Base-by-base conservation (phyloP, 2,888 invertebrate genomes). In the Proisotoma minuta region DNA sequence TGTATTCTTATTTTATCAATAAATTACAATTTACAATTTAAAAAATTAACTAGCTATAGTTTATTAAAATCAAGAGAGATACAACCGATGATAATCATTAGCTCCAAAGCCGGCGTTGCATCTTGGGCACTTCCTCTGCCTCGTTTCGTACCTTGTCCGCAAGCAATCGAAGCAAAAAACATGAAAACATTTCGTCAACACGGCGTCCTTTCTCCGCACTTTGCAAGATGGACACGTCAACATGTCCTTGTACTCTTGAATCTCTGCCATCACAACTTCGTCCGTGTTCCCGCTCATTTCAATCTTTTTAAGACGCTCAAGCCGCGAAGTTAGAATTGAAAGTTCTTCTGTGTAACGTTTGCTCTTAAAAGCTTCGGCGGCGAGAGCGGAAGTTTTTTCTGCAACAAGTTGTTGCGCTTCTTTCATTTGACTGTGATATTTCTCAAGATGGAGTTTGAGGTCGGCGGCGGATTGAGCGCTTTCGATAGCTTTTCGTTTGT, bases 121-220 rank as follows among this genome's bases (percentile, higher is more conserved):
- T 81, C 99, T 99, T 62, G 99, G 99, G 79, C 99, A 99, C 80
- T 99, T 99, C 65, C 99, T 84, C 78, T 98, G 97, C 53, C 99
- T 83, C 5, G 97, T 97, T 80, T 99, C 98, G 79, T 99, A 99
- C 59, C 98, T 87, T 58, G 96, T 97, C 76, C 96, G 91, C 70
- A 99, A 83, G 80, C 99, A 99, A 78, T 98, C 96, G 83, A 96
- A 93, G 80, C 99, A 99, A 82, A 99, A 99, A 58, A 99, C 97
- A 80, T 99, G 99, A 85, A 97, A 98, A 80, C 99, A 99, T 80
- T 99, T 99, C 59, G 95, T 96, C 26, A 99, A 84, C 29, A 99
- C 97, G 0, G 98, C 98, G 81, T 99, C 98, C 79, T 99, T 99
- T 73, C 94, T 86, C 78, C 97, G 96, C 58, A 93, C 92, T 82